Conservation (phyloP, 2,888 invertebrate species). For the Philaethria dido region DNA sequence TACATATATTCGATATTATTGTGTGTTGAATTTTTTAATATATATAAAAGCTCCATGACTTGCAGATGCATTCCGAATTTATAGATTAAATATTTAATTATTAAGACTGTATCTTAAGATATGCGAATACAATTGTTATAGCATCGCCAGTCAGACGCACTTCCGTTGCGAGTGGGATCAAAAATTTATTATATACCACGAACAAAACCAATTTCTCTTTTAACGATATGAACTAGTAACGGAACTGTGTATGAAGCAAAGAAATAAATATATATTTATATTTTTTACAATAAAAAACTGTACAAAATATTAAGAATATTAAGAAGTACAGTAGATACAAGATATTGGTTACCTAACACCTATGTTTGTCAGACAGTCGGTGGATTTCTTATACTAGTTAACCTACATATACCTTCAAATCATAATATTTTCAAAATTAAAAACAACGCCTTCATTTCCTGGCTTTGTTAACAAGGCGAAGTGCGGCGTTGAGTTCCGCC, state of each 20-base stretch:
- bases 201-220: slow-evolving; percentile 1
- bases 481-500: too few relatives aligned
- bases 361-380: slow-evolving; percentile 5
- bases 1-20: slow-evolving; percentile 34
- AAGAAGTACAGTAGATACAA: slow-evolving; percentile 14
- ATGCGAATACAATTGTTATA: slow-evolving; percentile 2
- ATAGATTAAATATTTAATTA: slow-evolving; percentile 41
- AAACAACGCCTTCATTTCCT: too few relatives aligned
- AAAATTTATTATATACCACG: background rate
- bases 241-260: slow-evolving; percentile 17
- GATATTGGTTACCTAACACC: background rate
- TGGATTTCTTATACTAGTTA: slow-evolving; percentile 6
- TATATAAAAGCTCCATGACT: slow-evolving; percentile 69
- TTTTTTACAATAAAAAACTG: slow-evolving; percentile 7
- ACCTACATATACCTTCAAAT: too few relatives aligned
- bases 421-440: background rate
- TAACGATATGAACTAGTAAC: slow-evolving; percentile 1
- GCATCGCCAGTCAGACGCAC: background rate
- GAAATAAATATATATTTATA: slow-evolving; percentile 1
- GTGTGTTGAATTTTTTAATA: slow-evolving; percentile 33
- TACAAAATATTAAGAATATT: slow-evolving; percentile 15
- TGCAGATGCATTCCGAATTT: slow-evolving; percentile 71
- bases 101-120: slow-evolving; percentile 30
- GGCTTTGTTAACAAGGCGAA: too few relatives aligned
- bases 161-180: slow-evolving; percentile 13